Percentiles rank a stretch among this genome's conserved stretches.
Evolutionary conservation across 2,113 vertebrate genomes (phyloP).

Genomic region (Podocnemis expansa): DNA sequence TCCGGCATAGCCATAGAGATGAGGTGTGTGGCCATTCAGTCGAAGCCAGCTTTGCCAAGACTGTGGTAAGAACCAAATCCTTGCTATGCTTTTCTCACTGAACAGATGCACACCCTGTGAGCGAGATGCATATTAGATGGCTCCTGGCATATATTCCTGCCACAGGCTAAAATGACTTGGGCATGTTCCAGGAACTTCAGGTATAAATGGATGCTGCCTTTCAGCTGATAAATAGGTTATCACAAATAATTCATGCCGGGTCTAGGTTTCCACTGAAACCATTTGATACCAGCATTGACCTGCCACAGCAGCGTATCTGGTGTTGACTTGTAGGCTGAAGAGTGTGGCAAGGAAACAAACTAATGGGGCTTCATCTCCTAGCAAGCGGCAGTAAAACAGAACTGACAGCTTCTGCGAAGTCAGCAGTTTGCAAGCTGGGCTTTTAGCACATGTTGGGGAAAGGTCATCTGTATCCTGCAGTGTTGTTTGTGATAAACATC

Average conservation of each 20-base stretch:
- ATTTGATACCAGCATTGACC: conserved; percentile 9
- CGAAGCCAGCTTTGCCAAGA: neutral
- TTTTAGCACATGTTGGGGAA: neutral
- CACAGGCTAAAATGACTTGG: conserved; percentile 36
- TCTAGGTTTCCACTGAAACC: conserved; percentile 14
- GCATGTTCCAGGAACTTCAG: conserved; percentile 3
- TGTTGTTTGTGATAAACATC: neutral
- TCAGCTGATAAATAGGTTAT: conserved; percentile 53
- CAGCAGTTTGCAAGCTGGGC: conserved; percentile 31
- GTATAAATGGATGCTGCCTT: conserved; percentile 35
- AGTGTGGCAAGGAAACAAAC: neutral
- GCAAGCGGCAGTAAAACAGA: neutral
- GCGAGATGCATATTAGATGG: neutral
- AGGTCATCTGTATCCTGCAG: conserved; percentile 26
- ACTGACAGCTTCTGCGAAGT: conserved; percentile 25
- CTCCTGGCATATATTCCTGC: neutral
- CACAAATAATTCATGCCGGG: conserved; percentile 65
- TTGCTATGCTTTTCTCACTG: neutral
- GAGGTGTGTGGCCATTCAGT: neutral
- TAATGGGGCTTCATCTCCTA: neutral
- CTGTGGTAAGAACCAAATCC: neutral
- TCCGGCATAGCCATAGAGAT: neutral
- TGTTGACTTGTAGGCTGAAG: neutral
- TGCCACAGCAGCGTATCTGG: conserved; percentile 17
- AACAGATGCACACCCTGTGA: fast-evolving